Conservation (phyloP, 2,888 invertebrate genomes). For the Drosophila anceps region DNA sequence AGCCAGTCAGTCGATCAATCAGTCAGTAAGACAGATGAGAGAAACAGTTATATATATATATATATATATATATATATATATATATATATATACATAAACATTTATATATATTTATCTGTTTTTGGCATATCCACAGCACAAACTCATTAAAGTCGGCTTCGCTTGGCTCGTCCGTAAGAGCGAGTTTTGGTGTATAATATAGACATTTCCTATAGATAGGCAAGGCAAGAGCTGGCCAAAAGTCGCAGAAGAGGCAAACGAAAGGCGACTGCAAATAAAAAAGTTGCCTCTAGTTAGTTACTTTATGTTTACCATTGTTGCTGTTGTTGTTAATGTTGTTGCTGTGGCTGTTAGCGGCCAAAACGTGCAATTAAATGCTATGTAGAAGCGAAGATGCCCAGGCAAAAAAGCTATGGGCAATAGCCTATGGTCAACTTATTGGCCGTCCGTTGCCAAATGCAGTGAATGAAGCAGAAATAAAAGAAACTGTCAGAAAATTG, state of each 20-base stretch:
- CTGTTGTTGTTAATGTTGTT: constrained; percentile 30
- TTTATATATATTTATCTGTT: not conserved
- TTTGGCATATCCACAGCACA: constrained; percentile 42
- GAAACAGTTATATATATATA: not conserved
- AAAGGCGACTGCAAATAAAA: constrained; percentile 45
- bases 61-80: not conserved
- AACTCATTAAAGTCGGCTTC: constrained; percentile 52
- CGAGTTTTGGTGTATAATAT: constrained; percentile 48
- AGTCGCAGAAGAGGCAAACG: constrained; percentile 29
- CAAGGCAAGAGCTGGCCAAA: constrained; percentile 38
- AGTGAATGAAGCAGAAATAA: constrained; percentile 42
- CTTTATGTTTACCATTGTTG: constrained; percentile 64
- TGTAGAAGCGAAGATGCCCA: constrained; percentile 55
- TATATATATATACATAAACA: too few relatives aligned
- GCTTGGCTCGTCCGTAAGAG: constrained; percentile 12
- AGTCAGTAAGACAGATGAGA: not conserved
- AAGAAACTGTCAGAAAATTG: constrained; percentile 41
- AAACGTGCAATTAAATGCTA: constrained; percentile 73
- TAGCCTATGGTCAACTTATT: constrained; percentile 65
- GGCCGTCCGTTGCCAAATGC: constrained; percentile 69
- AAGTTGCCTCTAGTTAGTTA: constrained; percentile 65
- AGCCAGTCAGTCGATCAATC: constrained; percentile 2
- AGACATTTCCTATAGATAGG: constrained; percentile 60
- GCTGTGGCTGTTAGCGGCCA: constrained; percentile 48
- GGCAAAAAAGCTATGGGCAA: constrained; percentile 47